Evolutionary conservation across 92 coral and sea anemone genomes (phyloP), one percentile per base, ranked within the genome.

Genomic region (Nematostella vectensis): DNA sequence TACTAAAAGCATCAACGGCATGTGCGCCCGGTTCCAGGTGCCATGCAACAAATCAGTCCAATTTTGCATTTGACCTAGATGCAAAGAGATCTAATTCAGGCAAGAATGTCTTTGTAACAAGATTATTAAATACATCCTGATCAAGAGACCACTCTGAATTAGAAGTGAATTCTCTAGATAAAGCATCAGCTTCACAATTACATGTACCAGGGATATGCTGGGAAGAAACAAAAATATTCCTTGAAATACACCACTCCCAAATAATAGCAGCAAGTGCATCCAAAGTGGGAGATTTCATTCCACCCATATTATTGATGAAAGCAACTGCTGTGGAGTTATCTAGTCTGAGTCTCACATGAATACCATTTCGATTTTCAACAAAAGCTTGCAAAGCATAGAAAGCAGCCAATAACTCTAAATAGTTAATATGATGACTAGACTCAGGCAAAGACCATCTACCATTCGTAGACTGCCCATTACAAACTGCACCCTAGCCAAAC

Each of bases 51-150:
- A n/a, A n/a, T n/a, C 71, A n/a, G 3, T n/a, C 19, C 4, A 40
- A 16, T 27, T 79, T 79, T 4, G 79, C 58, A 61, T 72, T 65
- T 13, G 72, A 47, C 47, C 75, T 50, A 0, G 76, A 71, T n/a
- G 75, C 71, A 65, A 79, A 79, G n/a, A n/a, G 49, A 20, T 79
- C 80, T 29, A 67, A 28, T n/a, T 67, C 69, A 0, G 81, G 81
- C 0, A 26, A 3, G 25, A 61, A 66, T 4, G 63, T 47, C 3
- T 17, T 16, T 10, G 26, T 21, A 3, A 27, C 23, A 2, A 78
- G 22, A 10, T 30, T 24, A 13, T 67, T 13, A 56, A 66, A 78
- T 21, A 67, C 22, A n/a, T 38, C 27, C 21, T 8, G 23, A 48
- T 72, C 50, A 17, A 66, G 25, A 10, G 65, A 58, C 72, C 71